Evolutionary conservation across 1,140 invertebrate genomes (phyloP), one percentile per base, ranked within the genome.

Genomic region (Polyergus mexicanus): DNA sequence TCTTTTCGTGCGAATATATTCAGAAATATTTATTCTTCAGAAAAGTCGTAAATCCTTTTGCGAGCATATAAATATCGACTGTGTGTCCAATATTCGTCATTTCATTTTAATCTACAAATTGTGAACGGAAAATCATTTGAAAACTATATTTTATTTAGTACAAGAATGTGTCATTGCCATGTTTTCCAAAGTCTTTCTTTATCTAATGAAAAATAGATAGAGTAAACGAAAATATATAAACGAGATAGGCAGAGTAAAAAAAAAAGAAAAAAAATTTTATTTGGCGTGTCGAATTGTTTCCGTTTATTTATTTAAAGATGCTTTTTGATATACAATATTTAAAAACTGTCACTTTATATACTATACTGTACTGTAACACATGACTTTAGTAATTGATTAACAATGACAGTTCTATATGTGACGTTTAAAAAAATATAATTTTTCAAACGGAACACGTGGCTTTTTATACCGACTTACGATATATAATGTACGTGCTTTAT

Each of bases 61-160:
- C 60, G 38, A 85, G 84, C 38, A 69, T 69, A 76, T 51, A 80
- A 81, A 81, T 89, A 85, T 88, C 35, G 75, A 76, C 32, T 32
- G 25, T 32, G 25, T 3, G 1, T 22, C 72, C 35, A 54, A 85
- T 75, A 54, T 80, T 77, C 22, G 47, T 88, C 41, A 56, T 28
- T 62, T n/a, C 38, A 65, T 88, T 74, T 44, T 32, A 4, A n/a
- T 19, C 13, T 8, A 16, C 2, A 13, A 72, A 47, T 83, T 11
- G 6, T 41, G 25, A 41, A 6, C 3, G 2, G n/a, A 35, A 54
- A 60, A 11, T 56, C 3, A 8, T 13, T 60, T 13, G 2, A 66
- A 44, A 71, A 71, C 16, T 16, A 7, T 28, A 1, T 28, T 1
- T 7, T 11, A 44, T 58, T 58, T 10, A 58, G 19, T 32, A 0